Conservation (phyloP, 2,113 vertebrate species). For the Lophius piscatorius region DNA sequence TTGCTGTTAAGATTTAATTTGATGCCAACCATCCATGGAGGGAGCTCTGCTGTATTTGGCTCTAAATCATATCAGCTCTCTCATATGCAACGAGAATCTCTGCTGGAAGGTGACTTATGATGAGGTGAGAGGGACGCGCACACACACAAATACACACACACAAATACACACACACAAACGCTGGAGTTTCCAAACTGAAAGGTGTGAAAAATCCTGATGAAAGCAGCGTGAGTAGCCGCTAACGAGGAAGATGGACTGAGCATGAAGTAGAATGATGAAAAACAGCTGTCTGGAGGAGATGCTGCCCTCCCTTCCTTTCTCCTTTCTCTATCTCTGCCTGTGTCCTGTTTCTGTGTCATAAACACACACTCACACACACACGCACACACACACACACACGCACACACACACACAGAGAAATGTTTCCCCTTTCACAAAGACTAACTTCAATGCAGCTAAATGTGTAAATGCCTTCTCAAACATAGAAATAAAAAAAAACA, state of each 20-base stretch:
- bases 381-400: neutral
- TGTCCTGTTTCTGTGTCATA: slow-evolving; percentile 38
- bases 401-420: neutral
- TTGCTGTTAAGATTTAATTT: too few species aligned
- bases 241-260: slow-evolving; percentile 54
- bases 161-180: slow-evolving; percentile 5
- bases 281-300: slow-evolving; percentile 58
- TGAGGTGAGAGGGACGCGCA: slow-evolving; percentile 8
- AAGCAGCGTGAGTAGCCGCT: slow-evolving; percentile 33
- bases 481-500: slow-evolving; percentile 44
- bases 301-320: slow-evolving; percentile 15
- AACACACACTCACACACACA: slow-evolving; percentile 32
- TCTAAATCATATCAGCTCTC: slow-evolving; percentile 10
- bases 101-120: slow-evolving; percentile 41
- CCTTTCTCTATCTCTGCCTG: slow-evolving; percentile 10
- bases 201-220: slow-evolving; percentile 61
- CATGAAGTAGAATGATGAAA: slow-evolving; percentile 56
- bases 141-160: slow-evolving; percentile 1
- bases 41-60: slow-evolving; percentile 11
- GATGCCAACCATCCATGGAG: slow-evolving; percentile 7
- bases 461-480: slow-evolving; percentile 34
- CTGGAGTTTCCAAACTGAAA: slow-evolving; percentile 21
- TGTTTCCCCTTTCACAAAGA: neutral
- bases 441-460: slow-evolving; percentile 43
- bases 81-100: slow-evolving; percentile 8